phyloP scores from a whole-genome alignment of 2,113 vertebrate genomes.

The Silurus glanis region DNA sequence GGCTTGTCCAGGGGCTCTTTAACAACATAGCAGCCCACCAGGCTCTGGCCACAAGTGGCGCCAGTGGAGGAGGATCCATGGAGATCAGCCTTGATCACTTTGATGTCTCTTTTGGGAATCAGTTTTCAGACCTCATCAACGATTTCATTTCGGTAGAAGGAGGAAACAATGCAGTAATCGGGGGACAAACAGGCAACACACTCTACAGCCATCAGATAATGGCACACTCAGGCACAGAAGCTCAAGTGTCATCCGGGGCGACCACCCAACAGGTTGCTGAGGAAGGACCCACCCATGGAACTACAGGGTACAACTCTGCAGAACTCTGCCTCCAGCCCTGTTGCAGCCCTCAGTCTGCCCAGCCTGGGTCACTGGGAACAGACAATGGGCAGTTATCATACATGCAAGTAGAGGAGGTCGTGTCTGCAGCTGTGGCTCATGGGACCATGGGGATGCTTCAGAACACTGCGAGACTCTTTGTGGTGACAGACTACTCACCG shows the following conservation, averaged over 20 bases:
- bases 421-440: conserved; percentile 81
- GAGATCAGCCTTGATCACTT: conserved; percentile 97
- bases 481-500: conserved; percentile 97
- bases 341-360: conserved; percentile 81
- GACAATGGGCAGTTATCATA: conserved; percentile 80
- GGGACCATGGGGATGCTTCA: conserved; percentile 89
- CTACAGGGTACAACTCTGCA: conserved; percentile 75
- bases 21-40: conserved; percentile 82
- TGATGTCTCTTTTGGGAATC: conserved; percentile 96
- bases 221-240: conserved; percentile 69
- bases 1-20: conserved; percentile 89
- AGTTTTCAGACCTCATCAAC: conserved; percentile 98
- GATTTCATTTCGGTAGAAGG: conserved; percentile 98
- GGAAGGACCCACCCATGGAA: conserved; percentile 71
- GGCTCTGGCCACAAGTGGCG: conserved; percentile 70
- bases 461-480: conserved; percentile 91
- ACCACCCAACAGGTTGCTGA: conserved; percentile 69
- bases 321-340: conserved; percentile 83
- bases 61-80: conserved; percentile 73
- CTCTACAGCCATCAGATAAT: conserved; percentile 85
- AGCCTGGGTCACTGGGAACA: conserved; percentile 61
- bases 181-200: conserved; percentile 55
- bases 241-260: conserved; percentile 70
- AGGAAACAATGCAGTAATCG: conserved; percentile 64
- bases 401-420: conserved; percentile 86